These are phyloP conservation scores for Frankliniella fusca DNA, from an alignment of 2,888 invertebrate species.

Conservation along the genomic window DNA sequence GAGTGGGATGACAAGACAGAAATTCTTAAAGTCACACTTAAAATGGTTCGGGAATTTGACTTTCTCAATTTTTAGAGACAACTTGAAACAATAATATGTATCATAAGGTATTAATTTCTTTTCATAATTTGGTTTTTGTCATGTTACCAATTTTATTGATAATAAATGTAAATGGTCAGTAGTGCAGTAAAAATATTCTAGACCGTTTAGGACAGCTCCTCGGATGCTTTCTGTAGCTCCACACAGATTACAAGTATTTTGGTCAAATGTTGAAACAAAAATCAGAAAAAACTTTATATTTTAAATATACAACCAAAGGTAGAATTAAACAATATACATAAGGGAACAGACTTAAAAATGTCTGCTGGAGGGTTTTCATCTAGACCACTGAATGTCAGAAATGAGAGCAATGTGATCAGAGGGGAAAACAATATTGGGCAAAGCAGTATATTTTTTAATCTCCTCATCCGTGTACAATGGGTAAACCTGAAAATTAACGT, in stretches of 20 bases:
- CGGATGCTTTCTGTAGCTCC: neutral
- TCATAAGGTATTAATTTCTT: neutral
- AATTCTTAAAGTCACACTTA: constrained; percentile 66
- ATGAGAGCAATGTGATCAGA: constrained; percentile 91
- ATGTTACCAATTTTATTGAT: neutral
- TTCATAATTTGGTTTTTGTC: neutral
- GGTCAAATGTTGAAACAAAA: neutral
- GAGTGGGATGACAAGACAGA: constrained; percentile 67
- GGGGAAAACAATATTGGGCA: constrained; percentile 86
- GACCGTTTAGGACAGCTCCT: neutral
- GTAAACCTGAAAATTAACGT: constrained; percentile 57
- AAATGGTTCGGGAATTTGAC: constrained; percentile 76
- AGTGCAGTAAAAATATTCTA: neutral
- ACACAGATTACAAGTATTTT: neutral
- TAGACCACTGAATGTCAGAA: constrained; percentile 64
- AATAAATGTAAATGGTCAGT: neutral
- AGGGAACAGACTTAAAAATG: no score
- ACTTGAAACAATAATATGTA: neutral
- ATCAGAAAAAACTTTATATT: neutral
- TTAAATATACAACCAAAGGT: neutral
- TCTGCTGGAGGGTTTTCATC: neutral
- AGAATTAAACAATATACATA: no score
- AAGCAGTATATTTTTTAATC: constrained; percentile 65
- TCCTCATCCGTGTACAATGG: constrained; percentile 78
- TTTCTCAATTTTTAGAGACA: constrained; percentile 41